phyloP scores from a whole-genome alignment of 2,113 vertebrate genomes.

The Antennarius striatus region DNA sequence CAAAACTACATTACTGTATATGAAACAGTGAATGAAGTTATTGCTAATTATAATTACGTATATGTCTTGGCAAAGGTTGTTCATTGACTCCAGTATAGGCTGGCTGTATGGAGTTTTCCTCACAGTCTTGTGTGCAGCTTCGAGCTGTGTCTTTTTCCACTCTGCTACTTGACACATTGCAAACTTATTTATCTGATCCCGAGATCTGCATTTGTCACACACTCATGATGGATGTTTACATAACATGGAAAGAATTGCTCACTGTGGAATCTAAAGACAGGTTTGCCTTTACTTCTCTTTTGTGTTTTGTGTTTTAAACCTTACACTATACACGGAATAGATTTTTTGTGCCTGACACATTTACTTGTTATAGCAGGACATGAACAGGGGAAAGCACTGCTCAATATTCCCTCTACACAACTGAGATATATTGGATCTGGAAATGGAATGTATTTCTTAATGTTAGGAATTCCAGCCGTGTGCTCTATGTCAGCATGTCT shows the following conservation, averaged over 20 bases:
- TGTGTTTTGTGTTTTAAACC: conserved; percentile 6
- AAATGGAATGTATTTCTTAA: background rate
- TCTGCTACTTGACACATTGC: conserved; percentile 17
- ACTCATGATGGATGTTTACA: conserved; percentile 12
- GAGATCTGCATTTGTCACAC: conserved; percentile 30
- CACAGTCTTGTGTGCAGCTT: background rate
- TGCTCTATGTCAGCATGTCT: background rate
- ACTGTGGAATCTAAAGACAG: conserved; percentile 3
- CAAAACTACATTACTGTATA: too few species aligned
- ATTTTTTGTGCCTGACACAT: background rate
- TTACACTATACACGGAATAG: background rate
- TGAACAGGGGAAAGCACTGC: background rate
- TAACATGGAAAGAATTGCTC: conserved; percentile 28
- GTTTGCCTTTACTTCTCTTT: background rate
- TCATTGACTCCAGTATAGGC: background rate
- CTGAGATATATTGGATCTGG: background rate
- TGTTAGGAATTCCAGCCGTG: background rate
- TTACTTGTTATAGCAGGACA: conserved; percentile 1
- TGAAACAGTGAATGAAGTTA: too few species aligned
- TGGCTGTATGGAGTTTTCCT: background rate
- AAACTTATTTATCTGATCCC: conserved; percentile 29
- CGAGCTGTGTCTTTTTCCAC: background rate
- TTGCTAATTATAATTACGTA: too few species aligned
- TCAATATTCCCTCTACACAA: background rate
- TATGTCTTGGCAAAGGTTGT: too few species aligned